These are phyloP conservation scores for Lordiphosa mommai DNA, from an alignment of 1,140 invertebrate species.

Conservation along the genomic window DNA sequence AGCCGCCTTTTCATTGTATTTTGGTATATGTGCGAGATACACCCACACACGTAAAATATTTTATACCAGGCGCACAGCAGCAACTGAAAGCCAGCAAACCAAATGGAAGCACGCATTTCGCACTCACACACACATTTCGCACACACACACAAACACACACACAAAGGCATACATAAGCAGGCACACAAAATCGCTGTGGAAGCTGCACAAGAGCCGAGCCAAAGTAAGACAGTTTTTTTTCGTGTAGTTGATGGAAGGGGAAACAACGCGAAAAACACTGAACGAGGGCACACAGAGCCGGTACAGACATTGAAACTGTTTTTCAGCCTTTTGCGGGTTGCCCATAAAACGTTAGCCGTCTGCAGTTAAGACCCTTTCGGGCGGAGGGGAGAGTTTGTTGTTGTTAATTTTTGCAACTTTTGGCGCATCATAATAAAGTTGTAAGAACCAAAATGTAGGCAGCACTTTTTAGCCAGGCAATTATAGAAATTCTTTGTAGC, in stretches of 20 bases:
- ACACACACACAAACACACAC: conserved; percentile 4
- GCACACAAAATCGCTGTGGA: conserved; percentile 50
- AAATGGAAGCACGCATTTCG: conserved; percentile 33
- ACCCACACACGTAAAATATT: conserved; percentile 63
- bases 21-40: conserved; percentile 47
- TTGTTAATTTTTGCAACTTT: conserved; percentile 67
- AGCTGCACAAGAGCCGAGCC: conserved; percentile 32
- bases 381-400: conserved; percentile 7
- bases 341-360: conserved; percentile 42
- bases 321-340: conserved; percentile 10
- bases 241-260: not conserved
- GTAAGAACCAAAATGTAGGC: conserved; percentile 54
- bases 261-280: conserved; percentile 3
- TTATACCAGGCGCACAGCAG: conserved; percentile 61
- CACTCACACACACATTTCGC: conserved; percentile 18
- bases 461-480: conserved; percentile 30
- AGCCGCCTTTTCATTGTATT: conserved; percentile 7
- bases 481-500: conserved; percentile 1
- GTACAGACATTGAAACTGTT: conserved; percentile 61
- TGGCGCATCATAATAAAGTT: conserved; percentile 66
- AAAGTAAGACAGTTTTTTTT: conserved; percentile 37
- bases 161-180: conserved; percentile 26
- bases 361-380: conserved; percentile 29
- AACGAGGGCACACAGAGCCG: not conserved
- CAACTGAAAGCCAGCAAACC: conserved; percentile 13